Evolutionary conservation across 53 echinoderm and acorn worm genomes (phyloP), one percentile per base, ranked within the genome.

Genomic region (Holothuria leucospilota): DNA sequence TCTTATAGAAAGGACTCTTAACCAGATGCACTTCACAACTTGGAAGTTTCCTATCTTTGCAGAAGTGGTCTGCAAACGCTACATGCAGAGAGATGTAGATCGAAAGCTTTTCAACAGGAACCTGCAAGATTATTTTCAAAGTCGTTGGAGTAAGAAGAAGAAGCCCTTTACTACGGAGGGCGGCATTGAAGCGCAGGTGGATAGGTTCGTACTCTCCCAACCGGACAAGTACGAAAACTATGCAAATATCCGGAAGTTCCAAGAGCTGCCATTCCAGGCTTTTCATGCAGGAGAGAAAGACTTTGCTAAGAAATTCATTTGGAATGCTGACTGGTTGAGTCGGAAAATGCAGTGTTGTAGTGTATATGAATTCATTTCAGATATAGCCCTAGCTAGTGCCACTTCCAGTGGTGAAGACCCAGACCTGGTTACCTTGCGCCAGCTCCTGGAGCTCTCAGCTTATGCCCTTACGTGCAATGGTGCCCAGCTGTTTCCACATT

Each of bases 101-200:
- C 56, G 68, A 39, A 63, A 56, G 51, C 89, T 89, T 87, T 81
- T 96, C n/a, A 90, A 96, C 63, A 93, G 82, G 82, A 94, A 85
- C 29, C 64, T 95, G 2, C 82, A 86, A 82, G 93, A 95, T 81
- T 95, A 97, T 49, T 97, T 91, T 88, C 92, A 94, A 68, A 90
- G 94, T 53, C 90, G 90, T 40, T 96, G 96, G 96, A 90, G 90
- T 84, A 92, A 90, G 29, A 94, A 94, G 92, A 95, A 95, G 89
- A 96, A 96, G 69, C 96, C 96, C 10, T 96, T 86, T 41, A 84
- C 91, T 7, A 94, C 92, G 49, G 96, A 96, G 86, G 92, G 94
- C 16, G 96, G 96, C 21, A 96, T 96, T 20, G 96, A 96, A 86
- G 92, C 94, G 63, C 83, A 83, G 28, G 82, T 89, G 27, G 94